Percentiles rank a stretch among this genome's conserved stretches.
These are phyloP conservation scores for Orius insidiosus DNA, from an alignment of 1,140 invertebrate species.

Conservation along the genomic window DNA sequence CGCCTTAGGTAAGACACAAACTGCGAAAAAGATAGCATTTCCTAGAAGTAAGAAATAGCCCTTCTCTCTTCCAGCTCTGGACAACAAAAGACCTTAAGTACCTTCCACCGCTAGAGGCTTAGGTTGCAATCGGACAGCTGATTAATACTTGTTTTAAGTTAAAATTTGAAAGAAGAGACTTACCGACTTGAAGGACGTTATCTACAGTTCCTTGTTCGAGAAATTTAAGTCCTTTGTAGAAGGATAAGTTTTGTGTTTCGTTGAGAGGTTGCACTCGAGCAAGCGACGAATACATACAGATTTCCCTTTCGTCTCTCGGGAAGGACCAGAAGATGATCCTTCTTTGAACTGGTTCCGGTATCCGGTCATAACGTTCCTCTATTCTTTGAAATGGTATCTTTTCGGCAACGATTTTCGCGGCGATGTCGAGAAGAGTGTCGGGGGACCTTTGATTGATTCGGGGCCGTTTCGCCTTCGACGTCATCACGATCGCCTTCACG, in stretches of 20 bases:
- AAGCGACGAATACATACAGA: constrained; percentile 76
- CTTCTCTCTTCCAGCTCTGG: no score
- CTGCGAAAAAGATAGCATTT: no score
- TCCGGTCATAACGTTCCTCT: constrained; percentile 68
- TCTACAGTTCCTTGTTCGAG: constrained; percentile 62
- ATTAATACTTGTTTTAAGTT: no score
- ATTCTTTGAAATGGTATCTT: constrained; percentile 71
- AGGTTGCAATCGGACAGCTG: no score
- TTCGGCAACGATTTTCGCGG: constrained; percentile 65
- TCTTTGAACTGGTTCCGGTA: constrained; percentile 72
- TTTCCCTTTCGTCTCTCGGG: constrained; percentile 67
- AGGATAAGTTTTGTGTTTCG: constrained; percentile 62
- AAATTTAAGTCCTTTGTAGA: constrained; percentile 67
- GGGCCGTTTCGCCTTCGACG: constrained; percentile 4
- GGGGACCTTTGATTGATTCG: constrained; percentile 24
- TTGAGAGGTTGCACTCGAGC: constrained; percentile 30
- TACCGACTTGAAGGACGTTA: constrained; percentile 75
- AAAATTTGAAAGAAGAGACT: constrained; percentile 30
- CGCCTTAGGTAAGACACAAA: no score
- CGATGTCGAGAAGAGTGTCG: constrained; percentile 57
- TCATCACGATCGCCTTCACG: background rate
- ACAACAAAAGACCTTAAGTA: no score
- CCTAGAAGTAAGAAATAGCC: no score
- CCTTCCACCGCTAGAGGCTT: no score
- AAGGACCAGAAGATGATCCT: constrained; percentile 79